A percentile compares a stretch with the other conserved stretches of the same genome.
Conservation (phyloP, 1,140 invertebrate genomes). For the Papilio aristodemus region DNA sequence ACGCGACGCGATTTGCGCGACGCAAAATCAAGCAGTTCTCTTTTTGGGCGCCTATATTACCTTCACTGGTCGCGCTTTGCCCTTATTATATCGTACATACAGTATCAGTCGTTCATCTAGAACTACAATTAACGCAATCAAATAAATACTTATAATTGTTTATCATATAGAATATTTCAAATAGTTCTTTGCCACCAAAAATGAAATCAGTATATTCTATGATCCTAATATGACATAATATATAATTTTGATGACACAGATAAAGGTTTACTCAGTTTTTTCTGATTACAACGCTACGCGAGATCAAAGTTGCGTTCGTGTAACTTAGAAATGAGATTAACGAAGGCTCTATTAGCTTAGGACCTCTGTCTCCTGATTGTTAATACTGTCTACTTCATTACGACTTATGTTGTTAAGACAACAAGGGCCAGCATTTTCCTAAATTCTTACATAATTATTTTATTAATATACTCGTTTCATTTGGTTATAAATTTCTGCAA, state of each 20-base stretch:
- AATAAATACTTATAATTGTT: too few relatives aligned
- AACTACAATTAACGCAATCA: too few relatives aligned
- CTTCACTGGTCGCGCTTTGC: too few relatives aligned
- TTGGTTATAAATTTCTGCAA: background rate
- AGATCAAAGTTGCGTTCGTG: background rate
- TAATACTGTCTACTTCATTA: conserved; percentile 5
- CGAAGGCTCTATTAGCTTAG: conserved; percentile 10
- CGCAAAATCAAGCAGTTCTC: too few relatives aligned
- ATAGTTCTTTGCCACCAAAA: too few relatives aligned
- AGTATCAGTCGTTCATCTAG: too few relatives aligned
- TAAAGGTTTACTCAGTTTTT: conserved; percentile 7
- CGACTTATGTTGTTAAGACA: conserved; percentile 1
- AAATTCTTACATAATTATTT: conserved; percentile 2
- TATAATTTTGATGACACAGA: background rate
- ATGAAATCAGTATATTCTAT: too few relatives aligned
- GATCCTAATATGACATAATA: too few relatives aligned
- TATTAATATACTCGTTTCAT: background rate
- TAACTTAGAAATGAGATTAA: conserved; percentile 17
- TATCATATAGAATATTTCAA: too few relatives aligned
- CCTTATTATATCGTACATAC: too few relatives aligned
- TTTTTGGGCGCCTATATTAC: too few relatives aligned
- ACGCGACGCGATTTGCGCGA: too few relatives aligned
- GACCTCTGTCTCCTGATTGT: conserved; percentile 10
- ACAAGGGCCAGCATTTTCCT: background rate
- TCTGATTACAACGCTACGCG: background rate